Percentiles rank a stretch among this genome's conserved stretches.
phyloP scores from a whole-genome alignment of 2,797 vertebrate genomes.

The Dipus sagitta region DNA sequence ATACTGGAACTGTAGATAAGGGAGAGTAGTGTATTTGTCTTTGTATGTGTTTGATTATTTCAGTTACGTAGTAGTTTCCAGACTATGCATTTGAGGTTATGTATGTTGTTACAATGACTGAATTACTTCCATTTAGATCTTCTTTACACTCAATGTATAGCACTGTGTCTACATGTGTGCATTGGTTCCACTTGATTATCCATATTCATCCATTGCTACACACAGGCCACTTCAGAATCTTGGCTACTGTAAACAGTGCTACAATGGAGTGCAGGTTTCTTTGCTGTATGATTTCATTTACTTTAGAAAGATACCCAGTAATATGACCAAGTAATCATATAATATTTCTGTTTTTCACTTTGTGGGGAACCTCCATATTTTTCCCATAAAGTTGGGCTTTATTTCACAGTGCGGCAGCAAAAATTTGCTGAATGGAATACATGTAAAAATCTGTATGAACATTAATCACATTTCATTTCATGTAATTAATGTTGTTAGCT shows the following conservation, averaged over 20 bases:
- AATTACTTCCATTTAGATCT: not conserved
- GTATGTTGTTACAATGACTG: not conserved
- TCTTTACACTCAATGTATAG: not conserved
- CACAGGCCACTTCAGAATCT: not conserved
- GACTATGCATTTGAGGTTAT: too few species aligned
- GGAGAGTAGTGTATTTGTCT: not conserved
- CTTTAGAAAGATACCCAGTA: not conserved
- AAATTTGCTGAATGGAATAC: not conserved
- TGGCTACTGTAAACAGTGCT: not conserved
- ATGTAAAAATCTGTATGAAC: not conserved
- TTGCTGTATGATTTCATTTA: not conserved
- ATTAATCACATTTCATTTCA: slow-evolving; percentile 29
- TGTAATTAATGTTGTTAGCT: slow-evolving; percentile 51
- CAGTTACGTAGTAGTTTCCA: not conserved
- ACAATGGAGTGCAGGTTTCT: not conserved
- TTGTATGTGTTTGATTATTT: not conserved
- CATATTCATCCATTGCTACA: not conserved
- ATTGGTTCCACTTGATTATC: not conserved
- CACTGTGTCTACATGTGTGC: not conserved
- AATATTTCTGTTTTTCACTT: not conserved
- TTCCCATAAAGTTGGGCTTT: not conserved
- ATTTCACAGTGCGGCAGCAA: not conserved
- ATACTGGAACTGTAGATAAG: not conserved
- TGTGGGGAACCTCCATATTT: not conserved
- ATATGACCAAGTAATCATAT: not conserved